Evolutionary conservation across 2,113 vertebrate species (phyloP), one percentile per base, ranked within the genome.

Genomic region (Orientallactaga bullata): DNA sequence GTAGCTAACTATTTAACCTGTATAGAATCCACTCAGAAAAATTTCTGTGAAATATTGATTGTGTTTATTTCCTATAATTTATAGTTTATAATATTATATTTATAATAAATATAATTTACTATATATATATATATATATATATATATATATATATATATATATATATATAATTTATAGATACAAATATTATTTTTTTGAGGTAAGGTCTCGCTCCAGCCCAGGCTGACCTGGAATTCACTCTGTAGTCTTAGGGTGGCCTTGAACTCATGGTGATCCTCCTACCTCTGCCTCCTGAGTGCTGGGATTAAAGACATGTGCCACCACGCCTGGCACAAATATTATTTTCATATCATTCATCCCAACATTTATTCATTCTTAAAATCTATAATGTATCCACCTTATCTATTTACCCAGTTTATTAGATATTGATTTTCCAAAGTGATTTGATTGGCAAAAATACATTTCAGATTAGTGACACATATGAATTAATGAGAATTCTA

Each of bases 381-480:
- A 76, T 60, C 3, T 87, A 21, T 58, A 60, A 9, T 61, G n/a
- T 42, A 72, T 83, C 8, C 68, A 58, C 7, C 90, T 93, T 80
- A 63, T 63, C 21, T 87, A 10, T 63, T 2, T 2, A 82, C 4
- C 2, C 7, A 86, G 58, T 74, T 77, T 89, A 79, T 35, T 65
- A 90, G 69, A 82, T 51, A 16, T 83, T 84, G 28, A 84, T n/a
- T 91, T 55, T 84, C 74, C 18, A 66, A 32, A 94, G 9, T 28
- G 58, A 63, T 55, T 61, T 60, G 7, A 81, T 89, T 39, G 82
- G 12, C 89, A 93, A 76, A 51, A 66, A 42, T 61, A 13, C 35
- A 81, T 42, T 90, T 55, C 9, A 89, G 74, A 74, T 91, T 68
- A 77, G 82, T 74, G 89, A 85, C 94, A 65, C 12, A 88, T 96